phyloP scores from a whole-genome alignment of 23 tunicate genomes.

The Aplidium turbinatum region DNA sequence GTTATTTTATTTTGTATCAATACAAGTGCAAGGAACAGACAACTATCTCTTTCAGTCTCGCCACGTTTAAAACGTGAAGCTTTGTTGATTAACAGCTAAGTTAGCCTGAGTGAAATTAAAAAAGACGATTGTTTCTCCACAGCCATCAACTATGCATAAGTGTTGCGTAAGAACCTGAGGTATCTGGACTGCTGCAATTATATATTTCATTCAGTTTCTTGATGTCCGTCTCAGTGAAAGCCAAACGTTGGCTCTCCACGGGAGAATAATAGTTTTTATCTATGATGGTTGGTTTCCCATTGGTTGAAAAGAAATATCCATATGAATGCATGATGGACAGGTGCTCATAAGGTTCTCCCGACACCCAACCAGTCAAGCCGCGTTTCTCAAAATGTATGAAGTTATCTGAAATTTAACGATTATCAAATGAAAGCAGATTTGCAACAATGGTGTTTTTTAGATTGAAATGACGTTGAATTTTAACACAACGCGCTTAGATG shows the following conservation, averaged over 20 bases:
- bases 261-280: background rate
- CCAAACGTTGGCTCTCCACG: background rate
- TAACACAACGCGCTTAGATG: too few species aligned
- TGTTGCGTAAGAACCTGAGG: too few species aligned
- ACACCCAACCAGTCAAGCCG: too few species aligned
- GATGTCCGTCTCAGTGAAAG: background rate
- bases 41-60: too few species aligned
- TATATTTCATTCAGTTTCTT: slow-evolving; percentile 12
- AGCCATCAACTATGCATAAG: too few species aligned
- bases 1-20: background rate
- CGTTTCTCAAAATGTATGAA: too few species aligned
- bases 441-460: too few species aligned
- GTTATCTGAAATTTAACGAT: too few species aligned
- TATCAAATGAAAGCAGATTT: too few species aligned
- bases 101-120: background rate
- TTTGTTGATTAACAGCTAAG: background rate
- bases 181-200: background rate
- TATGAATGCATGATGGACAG: slow-evolving; percentile 13
- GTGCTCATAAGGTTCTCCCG: slow-evolving; percentile 2
- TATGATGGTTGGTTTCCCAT: slow-evolving; percentile 1
- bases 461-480: too few species aligned
- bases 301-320: slow-evolving; percentile 25
- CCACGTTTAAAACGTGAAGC: background rate
- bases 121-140: background rate
- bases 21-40: too few species aligned